Percentiles rank a stretch among this genome's conserved stretches.
These are phyloP conservation scores for Litoditis marina DNA, from an alignment of 2,888 invertebrate genomes.

Conservation along the genomic window DNA sequence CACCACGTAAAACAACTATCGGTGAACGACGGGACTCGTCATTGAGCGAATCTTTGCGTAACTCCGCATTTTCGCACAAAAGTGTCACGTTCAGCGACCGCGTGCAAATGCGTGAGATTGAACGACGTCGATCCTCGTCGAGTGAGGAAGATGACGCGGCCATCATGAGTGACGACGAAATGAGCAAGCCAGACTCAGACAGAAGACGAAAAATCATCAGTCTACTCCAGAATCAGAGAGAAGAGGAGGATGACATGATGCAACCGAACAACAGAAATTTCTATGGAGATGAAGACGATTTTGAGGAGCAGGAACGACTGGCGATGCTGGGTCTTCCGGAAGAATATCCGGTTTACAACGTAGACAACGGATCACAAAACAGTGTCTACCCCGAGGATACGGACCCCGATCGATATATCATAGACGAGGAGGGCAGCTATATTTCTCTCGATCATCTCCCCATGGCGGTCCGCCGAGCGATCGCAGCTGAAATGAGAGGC, in stretches of 20 bases:
- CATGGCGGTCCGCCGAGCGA: constrained; percentile 28
- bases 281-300: constrained; percentile 29
- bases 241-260: constrained; percentile 1
- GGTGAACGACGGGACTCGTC: constrained; percentile 45
- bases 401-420: constrained; percentile 22
- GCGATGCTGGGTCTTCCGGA: constrained; percentile 8
- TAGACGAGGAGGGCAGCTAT: constrained; percentile 28
- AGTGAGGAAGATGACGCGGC: constrained; percentile 41
- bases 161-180: constrained; percentile 46
- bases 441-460: constrained; percentile 31
- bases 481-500: constrained; percentile 25
- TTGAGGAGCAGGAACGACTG: constrained; percentile 37
- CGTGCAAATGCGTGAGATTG: constrained; percentile 44
- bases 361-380: constrained; percentile 26
- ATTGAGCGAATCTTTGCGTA: constrained; percentile 38
- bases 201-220: constrained; percentile 20
- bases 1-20: constrained; percentile 19
- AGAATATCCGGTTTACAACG: constrained; percentile 23
- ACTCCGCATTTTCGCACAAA: constrained; percentile 34
- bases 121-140: constrained; percentile 28
- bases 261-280: background rate
- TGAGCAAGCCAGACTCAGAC: constrained; percentile 25
- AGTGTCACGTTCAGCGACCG: constrained; percentile 48
- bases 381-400: constrained; percentile 40
- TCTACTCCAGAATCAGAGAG: constrained; percentile 18